phyloP scores from a whole-genome alignment of 2,113 vertebrate species.

The Pleuronectes platessa region DNA sequence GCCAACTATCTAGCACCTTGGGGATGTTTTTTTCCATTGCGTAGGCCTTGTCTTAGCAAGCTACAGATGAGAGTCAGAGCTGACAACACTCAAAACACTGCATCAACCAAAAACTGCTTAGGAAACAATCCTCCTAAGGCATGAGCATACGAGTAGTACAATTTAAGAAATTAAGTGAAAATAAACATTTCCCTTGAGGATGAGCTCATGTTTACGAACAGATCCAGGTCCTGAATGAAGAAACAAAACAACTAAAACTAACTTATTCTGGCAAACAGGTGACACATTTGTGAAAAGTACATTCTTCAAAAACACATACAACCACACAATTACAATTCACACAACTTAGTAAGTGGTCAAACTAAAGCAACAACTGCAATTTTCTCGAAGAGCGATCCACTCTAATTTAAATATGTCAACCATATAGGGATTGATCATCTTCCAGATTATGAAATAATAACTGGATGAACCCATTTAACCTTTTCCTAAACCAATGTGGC shows the following conservation, averaged over 20 bases:
- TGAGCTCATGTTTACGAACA: slow-evolving; percentile 41
- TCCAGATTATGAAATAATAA: neutral
- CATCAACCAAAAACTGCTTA: slow-evolving; percentile 14
- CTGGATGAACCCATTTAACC: neutral
- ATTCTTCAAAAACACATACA: no score
- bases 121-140: slow-evolving; percentile 27
- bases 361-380: neutral
- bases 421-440: neutral
- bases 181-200: slow-evolving; percentile 11
- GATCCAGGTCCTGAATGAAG: neutral
- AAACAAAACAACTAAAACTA: neutral
- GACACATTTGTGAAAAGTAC: neutral
- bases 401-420: no score
- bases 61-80: slow-evolving; percentile 33
- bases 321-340: neutral
- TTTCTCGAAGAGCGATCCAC: neutral
- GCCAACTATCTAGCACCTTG: slow-evolving; percentile 15
- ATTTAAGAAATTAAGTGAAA: slow-evolving; percentile 13
- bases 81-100: slow-evolving; percentile 18
- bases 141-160: slow-evolving; percentile 5
- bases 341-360: neutral
- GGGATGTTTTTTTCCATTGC: slow-evolving; percentile 44
- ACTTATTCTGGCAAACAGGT: slow-evolving; percentile 12
- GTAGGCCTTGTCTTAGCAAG: slow-evolving; percentile 1
- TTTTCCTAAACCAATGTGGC: neutral